Base-by-base conservation (phyloP, 2,113 vertebrate species). In the Datnioides undecimradiatus region DNA sequence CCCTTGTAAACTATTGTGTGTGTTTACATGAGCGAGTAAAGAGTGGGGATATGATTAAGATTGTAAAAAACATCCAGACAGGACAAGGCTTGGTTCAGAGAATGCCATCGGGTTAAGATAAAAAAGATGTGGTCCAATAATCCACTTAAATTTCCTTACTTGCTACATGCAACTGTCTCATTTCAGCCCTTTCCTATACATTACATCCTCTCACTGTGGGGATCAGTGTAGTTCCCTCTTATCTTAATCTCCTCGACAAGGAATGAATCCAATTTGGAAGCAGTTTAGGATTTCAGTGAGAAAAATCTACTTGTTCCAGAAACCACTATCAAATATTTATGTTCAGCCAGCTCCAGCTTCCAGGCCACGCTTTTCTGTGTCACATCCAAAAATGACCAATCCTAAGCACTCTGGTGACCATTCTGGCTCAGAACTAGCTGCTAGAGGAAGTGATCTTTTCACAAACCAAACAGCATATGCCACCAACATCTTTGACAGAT, bases 241-340 rank as follows among this genome's bases (percentile, higher is more conserved):
- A 67, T 76, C 72, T 67, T 60, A 23, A 67, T 41, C 46, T 67
- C 57, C 29, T 43, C 11, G 9, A 33, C 72, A 62, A 65, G 25
- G 6, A 21, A 75, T 41, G 27, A 72, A 31, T 83, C 57, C 29
- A 55, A 36, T 66, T 72, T 75, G 55, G 51, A 69, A 43, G 25
- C 46, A 63, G 59, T 80, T 60, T 21, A 33, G 46, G 25, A 29
- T 40, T 46, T 16, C 8, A 19, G 27, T 31, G 29, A 64, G 14
- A 21, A 46, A 68, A 70, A 52, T 68, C 11, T 0, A 34, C 76
- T 67, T 45, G 62, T 55, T 85, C 67, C 67, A 67, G 41, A 77
- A 76, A 65, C 6, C 55, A 17, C 29, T 55, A 69, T 87, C 46
- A 83, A 78, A 79, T 75, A 82, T 71, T 81, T 19, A 78, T 71